phyloP scores from a whole-genome alignment of 2,797 vertebrate genomes.

The Momotus momota region DNA sequence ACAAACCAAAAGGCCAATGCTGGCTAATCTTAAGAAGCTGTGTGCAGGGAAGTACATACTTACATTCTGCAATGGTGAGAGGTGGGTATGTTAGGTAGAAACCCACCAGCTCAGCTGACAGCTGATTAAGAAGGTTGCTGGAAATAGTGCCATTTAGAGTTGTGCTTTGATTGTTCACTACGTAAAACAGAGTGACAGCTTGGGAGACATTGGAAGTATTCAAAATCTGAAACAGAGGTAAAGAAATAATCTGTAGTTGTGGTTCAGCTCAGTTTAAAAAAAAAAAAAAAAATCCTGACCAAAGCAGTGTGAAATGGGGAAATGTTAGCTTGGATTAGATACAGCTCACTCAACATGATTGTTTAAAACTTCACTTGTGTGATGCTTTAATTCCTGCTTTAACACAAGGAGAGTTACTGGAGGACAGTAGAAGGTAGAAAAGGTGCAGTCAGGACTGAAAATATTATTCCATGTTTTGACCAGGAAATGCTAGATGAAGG shows the following conservation, averaged over 20 bases:
- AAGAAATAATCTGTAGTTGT: neutral
- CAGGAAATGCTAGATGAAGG: neutral
- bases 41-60: conserved; percentile 52
- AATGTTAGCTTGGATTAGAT: neutral
- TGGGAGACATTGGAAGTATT: conserved; percentile 88
- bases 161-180: conserved; percentile 89
- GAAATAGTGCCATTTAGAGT: conserved; percentile 91
- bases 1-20: neutral
- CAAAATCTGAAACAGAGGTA: conserved; percentile 85
- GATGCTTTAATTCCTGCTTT: neutral
- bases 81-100: conserved; percentile 98
- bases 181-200: conserved; percentile 91
- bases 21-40: neutral
- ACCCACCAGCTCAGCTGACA: conserved; percentile 95
- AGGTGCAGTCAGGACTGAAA: neutral
- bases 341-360: neutral
- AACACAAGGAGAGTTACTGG: neutral
- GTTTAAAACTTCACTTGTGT: neutral
- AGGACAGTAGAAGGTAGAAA: neutral
- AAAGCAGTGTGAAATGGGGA: neutral
- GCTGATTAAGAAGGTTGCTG: conserved; percentile 92
- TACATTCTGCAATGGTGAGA: conserved; percentile 95
- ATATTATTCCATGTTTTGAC: neutral
- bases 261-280: neutral
- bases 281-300: accelerated